Evolutionary conservation across 2,797 vertebrate species (phyloP).

Genomic region (Ptychadena robeensis): DNA sequence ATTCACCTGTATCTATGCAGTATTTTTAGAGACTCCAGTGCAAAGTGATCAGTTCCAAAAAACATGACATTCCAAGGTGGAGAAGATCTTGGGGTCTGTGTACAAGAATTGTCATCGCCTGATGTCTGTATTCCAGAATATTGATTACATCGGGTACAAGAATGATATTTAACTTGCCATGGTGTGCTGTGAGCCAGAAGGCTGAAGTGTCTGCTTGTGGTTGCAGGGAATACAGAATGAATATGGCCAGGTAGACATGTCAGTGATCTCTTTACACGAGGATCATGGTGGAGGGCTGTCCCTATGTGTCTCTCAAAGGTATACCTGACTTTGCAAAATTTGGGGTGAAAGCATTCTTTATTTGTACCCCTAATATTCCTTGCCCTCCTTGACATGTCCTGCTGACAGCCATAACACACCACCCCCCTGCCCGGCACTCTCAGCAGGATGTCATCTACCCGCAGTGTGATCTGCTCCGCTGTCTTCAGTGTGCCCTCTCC

Average conservation of each 20-base stretch:
- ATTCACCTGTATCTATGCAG: constrained; percentile 79
- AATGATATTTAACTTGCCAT: too few species aligned
- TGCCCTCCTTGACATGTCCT: background rate
- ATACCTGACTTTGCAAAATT: background rate
- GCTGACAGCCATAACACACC: background rate
- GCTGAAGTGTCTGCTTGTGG: too few species aligned
- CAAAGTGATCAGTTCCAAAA: constrained; percentile 89
- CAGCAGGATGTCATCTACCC: background rate
- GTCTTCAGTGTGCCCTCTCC: background rate
- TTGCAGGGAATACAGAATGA: too few species aligned
- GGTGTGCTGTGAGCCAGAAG: too few species aligned
- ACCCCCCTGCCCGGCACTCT: background rate
- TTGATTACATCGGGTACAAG: too few species aligned
- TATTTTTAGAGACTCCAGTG: constrained; percentile 78
- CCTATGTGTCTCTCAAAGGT: background rate
- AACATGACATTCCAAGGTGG: constrained; percentile 88
- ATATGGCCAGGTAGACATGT: background rate
- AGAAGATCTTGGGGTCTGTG: constrained; percentile 11
- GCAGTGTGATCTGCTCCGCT: background rate
- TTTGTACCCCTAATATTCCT: background rate
- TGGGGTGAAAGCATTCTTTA: background rate
- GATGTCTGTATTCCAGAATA: background rate
- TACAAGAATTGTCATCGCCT: background rate
- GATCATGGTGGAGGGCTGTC: background rate
- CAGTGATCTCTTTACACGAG: background rate